Percentiles rank a stretch among this genome's conserved stretches.
phyloP scores from a whole-genome alignment of 2,113 vertebrate genomes.

The Cervus canadensis region DNA sequence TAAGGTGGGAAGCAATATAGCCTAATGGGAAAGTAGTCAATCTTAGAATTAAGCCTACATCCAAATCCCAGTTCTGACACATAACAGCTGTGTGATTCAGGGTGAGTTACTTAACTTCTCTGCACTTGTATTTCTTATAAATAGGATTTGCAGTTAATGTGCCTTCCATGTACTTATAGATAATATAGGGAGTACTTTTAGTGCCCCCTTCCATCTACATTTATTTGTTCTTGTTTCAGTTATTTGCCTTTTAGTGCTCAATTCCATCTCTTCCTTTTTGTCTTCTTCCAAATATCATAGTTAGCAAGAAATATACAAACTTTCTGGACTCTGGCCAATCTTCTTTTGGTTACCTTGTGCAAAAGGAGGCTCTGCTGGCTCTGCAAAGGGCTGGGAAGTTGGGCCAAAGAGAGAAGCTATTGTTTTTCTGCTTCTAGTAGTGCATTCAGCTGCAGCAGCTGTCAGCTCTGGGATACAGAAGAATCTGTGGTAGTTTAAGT shows the following conservation, averaged over 20 bases:
- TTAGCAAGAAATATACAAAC: not conserved
- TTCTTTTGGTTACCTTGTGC: not conserved
- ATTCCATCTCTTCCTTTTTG: not conserved
- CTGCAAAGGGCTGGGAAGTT: not conserved
- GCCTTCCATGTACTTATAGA: not conserved
- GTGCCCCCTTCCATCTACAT: not conserved
- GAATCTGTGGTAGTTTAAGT: not conserved
- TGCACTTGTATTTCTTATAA: not conserved
- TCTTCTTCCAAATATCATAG: not conserved
- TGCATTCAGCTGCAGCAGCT: not conserved
- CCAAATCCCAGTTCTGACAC: not conserved
- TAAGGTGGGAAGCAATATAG: not conserved
- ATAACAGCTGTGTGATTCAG: not conserved
- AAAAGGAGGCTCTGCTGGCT: not conserved
- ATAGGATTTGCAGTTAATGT: not conserved
- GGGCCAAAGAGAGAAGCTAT: not conserved
- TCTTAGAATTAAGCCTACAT: not conserved
- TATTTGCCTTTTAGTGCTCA: not conserved
- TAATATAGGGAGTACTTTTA: not conserved
- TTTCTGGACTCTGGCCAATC: not conserved
- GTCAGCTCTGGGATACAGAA: not conserved
- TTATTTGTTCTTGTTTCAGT: not conserved
- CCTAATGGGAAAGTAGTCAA: not conserved
- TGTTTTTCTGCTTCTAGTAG: not conserved
- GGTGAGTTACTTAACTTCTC: not conserved